Evolutionary conservation across 2,888 invertebrate species (phyloP), one percentile per base, ranked within the genome.

Genomic region (Hartigia nigra): DNA sequence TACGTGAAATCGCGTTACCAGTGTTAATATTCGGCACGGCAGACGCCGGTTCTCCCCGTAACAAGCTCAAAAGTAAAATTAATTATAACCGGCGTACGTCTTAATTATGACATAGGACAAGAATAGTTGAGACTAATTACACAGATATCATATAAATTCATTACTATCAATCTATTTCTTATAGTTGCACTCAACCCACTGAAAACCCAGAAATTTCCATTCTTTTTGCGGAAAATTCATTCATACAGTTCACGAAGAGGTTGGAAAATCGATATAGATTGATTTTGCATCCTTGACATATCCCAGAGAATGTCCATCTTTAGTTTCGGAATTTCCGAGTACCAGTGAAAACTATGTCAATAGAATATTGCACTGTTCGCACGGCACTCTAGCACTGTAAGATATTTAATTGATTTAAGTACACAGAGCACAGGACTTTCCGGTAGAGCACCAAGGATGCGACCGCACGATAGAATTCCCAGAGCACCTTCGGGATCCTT

Each of bases 351-450:
- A 83, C 82, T 82, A 84, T 83, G 80, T 78, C 80, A 78, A 81
- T 81, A 78, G 81, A 83, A 81, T 77, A 35, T 35, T 75, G 12
- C 1, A n/a, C 75, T 23, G 11, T 34, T 34, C n/a, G 34, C 31
- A n/a, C 23, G 82, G 79, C 76, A 81, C 82, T 81, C 80, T 79
- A 78, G 80, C 78, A 81, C 81, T 78, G 79, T 79, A 82, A 86
- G 87, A 88, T 87, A 88, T 89, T 89, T 88, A 88, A 89, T 88
- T 89, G 89, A 89, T 88, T 87, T 84, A 85, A 86, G 87, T 84
- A 84, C 81, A 77, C 81, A 78, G 81, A 80, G 81, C 77, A 81
- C 80, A 79, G 84, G 83, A 85, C 85, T 86, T 86, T 84, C 83
- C 85, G 84, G 82, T 82, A 84, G 84, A 85, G 82, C 83, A 81